These are phyloP conservation scores for Tarsius wallacei DNA, from an alignment of 2,797 vertebrate species.

Conservation along the genomic window DNA sequence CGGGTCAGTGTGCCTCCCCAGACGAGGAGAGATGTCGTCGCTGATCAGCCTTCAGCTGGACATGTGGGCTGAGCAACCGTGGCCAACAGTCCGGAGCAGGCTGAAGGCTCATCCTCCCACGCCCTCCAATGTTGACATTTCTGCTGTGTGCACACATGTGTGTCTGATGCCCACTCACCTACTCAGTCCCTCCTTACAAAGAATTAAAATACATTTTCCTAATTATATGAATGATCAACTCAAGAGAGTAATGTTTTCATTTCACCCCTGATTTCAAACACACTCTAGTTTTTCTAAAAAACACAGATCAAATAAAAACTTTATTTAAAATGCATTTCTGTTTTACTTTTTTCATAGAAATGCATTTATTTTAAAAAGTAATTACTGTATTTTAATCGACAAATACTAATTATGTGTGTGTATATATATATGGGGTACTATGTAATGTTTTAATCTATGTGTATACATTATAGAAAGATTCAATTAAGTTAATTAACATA, in stretches of 20 bases:
- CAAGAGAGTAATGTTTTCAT: neutral
- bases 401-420: neutral
- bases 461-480: neutral
- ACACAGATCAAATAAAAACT: neutral
- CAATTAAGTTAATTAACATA: neutral
- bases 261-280: neutral
- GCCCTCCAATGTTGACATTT: fast-evolving
- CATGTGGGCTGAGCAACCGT: too few relatives aligned
- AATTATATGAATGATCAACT: neutral
- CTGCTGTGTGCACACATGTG: fast-evolving
- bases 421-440: neutral
- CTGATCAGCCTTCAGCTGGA: too few relatives aligned
- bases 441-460: neutral
- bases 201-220: neutral
- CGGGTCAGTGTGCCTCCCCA: neutral
- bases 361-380: neutral
- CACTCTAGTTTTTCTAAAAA: neutral
- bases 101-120: fast-evolving
- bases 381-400: neutral
- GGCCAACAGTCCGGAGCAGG: too few relatives aligned
- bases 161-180: too few relatives aligned
- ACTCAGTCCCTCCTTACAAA: neutral
- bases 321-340: neutral
- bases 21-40: fast-evolving
- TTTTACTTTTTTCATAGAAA: neutral